phyloP scores from a whole-genome alignment of 2,113 vertebrate species.

The Callospermophilus lateralis region DNA sequence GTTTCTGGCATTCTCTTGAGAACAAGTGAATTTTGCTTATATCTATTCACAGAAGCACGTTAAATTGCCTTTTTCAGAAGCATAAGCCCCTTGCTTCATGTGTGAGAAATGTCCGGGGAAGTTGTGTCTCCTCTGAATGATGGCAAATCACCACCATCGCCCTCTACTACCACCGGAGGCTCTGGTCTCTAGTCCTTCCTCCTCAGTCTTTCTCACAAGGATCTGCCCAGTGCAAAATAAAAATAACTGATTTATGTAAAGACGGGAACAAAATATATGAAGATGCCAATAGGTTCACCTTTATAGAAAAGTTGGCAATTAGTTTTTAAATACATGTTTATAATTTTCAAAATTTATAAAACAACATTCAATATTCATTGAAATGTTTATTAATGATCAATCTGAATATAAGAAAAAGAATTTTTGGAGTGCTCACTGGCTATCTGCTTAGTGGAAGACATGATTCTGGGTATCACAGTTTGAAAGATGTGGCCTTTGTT shows the following conservation, averaged over 20 bases:
- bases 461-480: background rate
- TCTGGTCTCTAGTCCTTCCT: background rate
- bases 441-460: background rate
- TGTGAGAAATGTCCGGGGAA: background rate
- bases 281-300: background rate
- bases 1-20: background rate
- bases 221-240: background rate
- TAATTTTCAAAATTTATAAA: background rate
- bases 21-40: background rate
- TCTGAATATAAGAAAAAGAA: background rate
- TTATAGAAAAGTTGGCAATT: background rate
- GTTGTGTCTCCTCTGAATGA: background rate
- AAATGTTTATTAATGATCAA: background rate
- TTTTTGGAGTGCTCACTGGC: background rate
- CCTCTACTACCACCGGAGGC: background rate
- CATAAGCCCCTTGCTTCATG: background rate
- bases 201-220: background rate
- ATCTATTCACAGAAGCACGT: fast-evolving
- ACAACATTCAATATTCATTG: background rate
- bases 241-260: background rate
- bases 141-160: background rate
- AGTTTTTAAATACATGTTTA: background rate
- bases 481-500: background rate
- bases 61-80: background rate
- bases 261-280: background rate